Evolutionary conservation across 2,113 vertebrate species (phyloP), one percentile per base, ranked within the genome.

Genomic region (Hydropotes inermis): DNA sequence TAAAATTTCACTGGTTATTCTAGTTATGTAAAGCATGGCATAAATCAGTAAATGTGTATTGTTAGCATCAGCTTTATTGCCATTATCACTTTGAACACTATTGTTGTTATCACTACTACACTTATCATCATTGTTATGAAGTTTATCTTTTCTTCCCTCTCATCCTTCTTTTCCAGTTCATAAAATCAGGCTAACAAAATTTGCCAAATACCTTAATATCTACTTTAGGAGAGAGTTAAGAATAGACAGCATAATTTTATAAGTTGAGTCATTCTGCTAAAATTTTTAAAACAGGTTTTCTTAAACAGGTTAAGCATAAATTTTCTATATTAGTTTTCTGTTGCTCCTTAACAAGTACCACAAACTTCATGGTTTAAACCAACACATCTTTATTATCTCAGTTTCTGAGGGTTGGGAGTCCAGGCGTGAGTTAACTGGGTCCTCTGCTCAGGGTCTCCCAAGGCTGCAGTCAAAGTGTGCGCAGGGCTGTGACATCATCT

Each of bases 91-190:
- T 36, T 52, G 45, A 52, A 76, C 27, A 30, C 4, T 13, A 2
- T 28, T 43, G 64, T 11, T 70, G 1, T 86, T 15, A 10, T 58
- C n/a, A 13, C 0, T 21, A 5, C 27, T 57, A 13, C 21, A 19
- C 4, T 28, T 16, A 0, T 50, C 19, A 0, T 57, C 25, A 50
- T 39, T 23, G 23, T 67, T 17, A 55, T 2, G 2, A 1, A 55
- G 5, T 58, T 74, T 85, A 52, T 8, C 27, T 50, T 52, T 89
- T n/a, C 16, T 92, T 94, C 55, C 6, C 61, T 79, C 16, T 85
- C 21, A 21, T 28, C 21, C 12, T 79, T 7, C 27, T 67, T 4
- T 7, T 67, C 6, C 11, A 91, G 30, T 27, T 61, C 78, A 91
- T 25, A 87, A 85, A 88, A 76, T 57, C 15, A 67, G 33, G 15